Conservation (phyloP, 2,888 invertebrate genomes). For the Drosophila gaucha region DNA sequence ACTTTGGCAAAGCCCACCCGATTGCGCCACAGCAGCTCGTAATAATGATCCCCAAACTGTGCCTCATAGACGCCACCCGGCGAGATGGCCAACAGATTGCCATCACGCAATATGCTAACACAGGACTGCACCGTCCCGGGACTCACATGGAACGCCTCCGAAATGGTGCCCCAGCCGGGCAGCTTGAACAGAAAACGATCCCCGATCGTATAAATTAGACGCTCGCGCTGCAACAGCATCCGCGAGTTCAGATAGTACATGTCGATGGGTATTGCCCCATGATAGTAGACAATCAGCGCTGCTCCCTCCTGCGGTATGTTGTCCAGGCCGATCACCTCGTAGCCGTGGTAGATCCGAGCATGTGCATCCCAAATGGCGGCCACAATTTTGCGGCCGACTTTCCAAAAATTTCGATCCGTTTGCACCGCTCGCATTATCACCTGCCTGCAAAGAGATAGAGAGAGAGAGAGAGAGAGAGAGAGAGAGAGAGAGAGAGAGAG, state of each 20-base stretch:
- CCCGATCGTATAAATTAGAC: conserved; percentile 93
- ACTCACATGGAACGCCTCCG: conserved; percentile 95
- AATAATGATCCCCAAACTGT: conserved; percentile 96
- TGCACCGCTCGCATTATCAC: conserved; percentile 85
- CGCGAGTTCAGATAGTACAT: conserved; percentile 97
- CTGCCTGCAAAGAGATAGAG: conserved; percentile 81
- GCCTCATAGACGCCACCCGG: conserved; percentile 98
- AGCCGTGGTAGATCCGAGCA: conserved; percentile 97
- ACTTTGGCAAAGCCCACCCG: conserved; percentile 98
- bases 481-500: background rate
- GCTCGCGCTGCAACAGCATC: conserved; percentile 90
- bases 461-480: background rate
- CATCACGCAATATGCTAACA: conserved; percentile 93
- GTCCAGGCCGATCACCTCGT: conserved; percentile 90
- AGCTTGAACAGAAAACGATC: conserved; percentile 97
- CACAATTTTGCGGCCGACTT: conserved; percentile 93
- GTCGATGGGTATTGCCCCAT: conserved; percentile 98
- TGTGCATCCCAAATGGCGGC: conserved; percentile 98
- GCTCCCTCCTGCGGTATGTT: conserved; percentile 94
- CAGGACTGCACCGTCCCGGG: conserved; percentile 97
- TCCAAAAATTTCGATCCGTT: conserved; percentile 90
- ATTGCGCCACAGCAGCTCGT: conserved; percentile 96
- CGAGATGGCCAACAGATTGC: conserved; percentile 96
- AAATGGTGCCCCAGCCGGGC: conserved; percentile 94
- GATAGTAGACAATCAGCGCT: conserved; percentile 97